Base-by-base conservation (phyloP, 2,797 vertebrate genomes). In the Macroramphosus scolopax region DNA sequence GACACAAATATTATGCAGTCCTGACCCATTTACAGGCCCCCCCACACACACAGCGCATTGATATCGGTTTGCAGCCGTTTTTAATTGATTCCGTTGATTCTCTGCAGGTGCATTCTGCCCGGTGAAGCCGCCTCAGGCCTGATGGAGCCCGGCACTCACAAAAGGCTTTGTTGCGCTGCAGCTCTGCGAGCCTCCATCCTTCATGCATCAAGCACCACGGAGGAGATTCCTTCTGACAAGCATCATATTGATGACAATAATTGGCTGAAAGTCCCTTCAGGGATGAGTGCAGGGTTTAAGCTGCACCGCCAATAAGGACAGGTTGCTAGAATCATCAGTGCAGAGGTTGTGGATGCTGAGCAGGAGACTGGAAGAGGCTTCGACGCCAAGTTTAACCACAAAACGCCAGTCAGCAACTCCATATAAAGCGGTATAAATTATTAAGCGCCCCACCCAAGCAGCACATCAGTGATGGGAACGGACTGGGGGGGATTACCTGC, bases 401-500 rank as follows among this genome's bases (percentile, higher is more conserved):
- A 7, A 9, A 32, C 35, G 13, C 12, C 10, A 10, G 18, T 18
- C 26, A 35, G 17, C 28, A 43, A 47, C 51, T 35, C 16, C 55
- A 63, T 8, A 20, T 51, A 34, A 5, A 56, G 40, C 17, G 1
- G 41, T 33, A 36, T 56, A 1, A 44, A 67, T 55, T n/a, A 69
- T 36, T 28, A 20, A 46, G 67, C 47, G 75, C 85, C 85, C 78
- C 81, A 72, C 85, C 84, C 81, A 80, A 48, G 32, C 62, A 6
- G 54, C 37, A 40, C 38, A 18, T 14, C 30, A 2, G 46, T 1
- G 44, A 34, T 25, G 34, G 9, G 51, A 7, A 4, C 12, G 13
- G 22, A 5, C 8, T 1, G 15, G 45, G 5, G 20, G 22, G 12
- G n/a, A n/a, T n/a, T 90, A 96, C 94, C 93, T 93, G 89, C 88